Evolutionary conservation across 1,140 invertebrate genomes (phyloP).

Genomic region (Trichoplusia ni): DNA sequence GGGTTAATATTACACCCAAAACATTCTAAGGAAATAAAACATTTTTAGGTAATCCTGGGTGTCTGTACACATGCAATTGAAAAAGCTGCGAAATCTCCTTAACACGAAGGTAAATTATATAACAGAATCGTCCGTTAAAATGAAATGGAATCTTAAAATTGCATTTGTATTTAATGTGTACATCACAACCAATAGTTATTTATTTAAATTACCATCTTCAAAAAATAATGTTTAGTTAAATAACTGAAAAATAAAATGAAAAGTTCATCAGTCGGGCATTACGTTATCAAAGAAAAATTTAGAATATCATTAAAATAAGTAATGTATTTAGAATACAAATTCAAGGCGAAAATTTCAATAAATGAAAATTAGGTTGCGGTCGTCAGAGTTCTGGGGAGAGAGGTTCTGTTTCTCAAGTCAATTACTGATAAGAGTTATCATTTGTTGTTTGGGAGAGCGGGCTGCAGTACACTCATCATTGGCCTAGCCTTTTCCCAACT

Average conservation of each 20-base stretch:
- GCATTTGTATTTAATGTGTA: too few relatives aligned
- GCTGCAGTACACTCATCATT: background rate
- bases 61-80: too few relatives aligned
- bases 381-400: slow-evolving; percentile 38
- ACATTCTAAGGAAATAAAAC: too few relatives aligned
- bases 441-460: slow-evolving; percentile 13
- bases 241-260: slow-evolving; percentile 6
- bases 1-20: too few relatives aligned
- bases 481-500: background rate
- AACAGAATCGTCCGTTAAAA: too few relatives aligned
- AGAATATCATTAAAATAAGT: slow-evolving; percentile 28
- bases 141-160: too few relatives aligned
- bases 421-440: slow-evolving; percentile 30
- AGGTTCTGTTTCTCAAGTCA: slow-evolving; percentile 33
- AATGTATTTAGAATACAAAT: slow-evolving; percentile 34
- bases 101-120: too few relatives aligned
- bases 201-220: too few relatives aligned
- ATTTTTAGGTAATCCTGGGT: too few relatives aligned
- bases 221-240: too few relatives aligned
- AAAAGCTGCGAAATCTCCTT: too few relatives aligned
- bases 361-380: slow-evolving; percentile 42
- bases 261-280: background rate
- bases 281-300: background rate
- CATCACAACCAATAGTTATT: too few relatives aligned
- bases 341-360: slow-evolving; percentile 42